Percentiles rank a stretch among this genome's conserved stretches.
Conservation (phyloP, 2,113 vertebrate genomes). For the Zosterops pallidus region DNA sequence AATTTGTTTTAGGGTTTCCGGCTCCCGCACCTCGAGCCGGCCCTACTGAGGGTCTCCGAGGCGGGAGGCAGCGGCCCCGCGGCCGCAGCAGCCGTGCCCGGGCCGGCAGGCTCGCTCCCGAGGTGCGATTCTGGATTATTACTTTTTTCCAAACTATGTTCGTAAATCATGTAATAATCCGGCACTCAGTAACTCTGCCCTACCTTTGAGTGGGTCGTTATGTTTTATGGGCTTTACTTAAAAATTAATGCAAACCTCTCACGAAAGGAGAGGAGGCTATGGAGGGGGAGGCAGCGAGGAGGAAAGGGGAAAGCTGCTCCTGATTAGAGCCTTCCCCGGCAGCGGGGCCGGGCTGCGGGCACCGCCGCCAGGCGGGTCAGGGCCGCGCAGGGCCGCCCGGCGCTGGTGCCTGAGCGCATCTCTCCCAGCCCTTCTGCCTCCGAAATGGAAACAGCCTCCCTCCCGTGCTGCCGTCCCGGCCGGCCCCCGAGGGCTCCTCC, state of each 20-base stretch:
- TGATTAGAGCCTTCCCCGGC: conserved; percentile 27
- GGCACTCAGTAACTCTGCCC: conserved; percentile 49
- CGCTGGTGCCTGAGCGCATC: background rate
- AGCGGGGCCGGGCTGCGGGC: background rate
- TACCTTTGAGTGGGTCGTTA: conserved; percentile 67
- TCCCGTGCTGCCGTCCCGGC: background rate
- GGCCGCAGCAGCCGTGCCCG: background rate
- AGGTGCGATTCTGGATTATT: conserved; percentile 58
- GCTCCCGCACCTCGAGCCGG: background rate
- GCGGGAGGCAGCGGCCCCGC: background rate
- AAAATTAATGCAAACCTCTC: conserved; percentile 70
- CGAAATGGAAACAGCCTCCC: background rate
- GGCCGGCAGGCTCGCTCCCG: background rate
- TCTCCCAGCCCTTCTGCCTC: no score
- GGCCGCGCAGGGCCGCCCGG: background rate
- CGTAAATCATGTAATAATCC: conserved; percentile 63
- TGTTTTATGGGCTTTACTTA: conserved; percentile 63
- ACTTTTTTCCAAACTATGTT: conserved; percentile 69
- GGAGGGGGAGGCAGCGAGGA: background rate
- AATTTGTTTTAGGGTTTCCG: background rate
- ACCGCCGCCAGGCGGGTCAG: background rate
- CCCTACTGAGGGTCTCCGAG: background rate
- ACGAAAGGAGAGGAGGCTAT: conserved; percentile 10
- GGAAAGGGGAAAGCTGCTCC: conserved; percentile 34
- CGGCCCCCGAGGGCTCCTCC: background rate